A percentile compares a stretch with the other conserved stretches of the same genome.
Conservation (phyloP, 2,888 invertebrate genomes). For the Crocallis elinguaria region DNA sequence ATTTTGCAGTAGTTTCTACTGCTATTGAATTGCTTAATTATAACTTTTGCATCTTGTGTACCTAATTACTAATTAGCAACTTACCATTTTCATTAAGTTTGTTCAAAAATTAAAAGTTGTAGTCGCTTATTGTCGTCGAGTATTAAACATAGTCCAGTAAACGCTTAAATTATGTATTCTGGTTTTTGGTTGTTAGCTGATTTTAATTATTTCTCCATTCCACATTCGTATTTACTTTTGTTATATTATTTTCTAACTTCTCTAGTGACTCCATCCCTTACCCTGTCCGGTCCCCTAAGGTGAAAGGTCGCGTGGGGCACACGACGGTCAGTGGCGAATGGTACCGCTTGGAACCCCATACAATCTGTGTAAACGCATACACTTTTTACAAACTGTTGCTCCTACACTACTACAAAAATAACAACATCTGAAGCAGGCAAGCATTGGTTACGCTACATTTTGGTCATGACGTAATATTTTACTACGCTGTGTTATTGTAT, state of each 20-base stretch:
- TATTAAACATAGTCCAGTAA: no score
- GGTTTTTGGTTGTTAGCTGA: no score
- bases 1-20: no score
- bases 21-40: no score
- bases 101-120: no score
- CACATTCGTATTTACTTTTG: no score
- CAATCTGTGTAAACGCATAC: slow-evolving; percentile 39
- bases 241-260: background rate
- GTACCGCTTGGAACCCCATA: slow-evolving; percentile 70
- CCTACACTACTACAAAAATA: background rate
- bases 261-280: slow-evolving; percentile 45
- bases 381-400: slow-evolving; percentile 24
- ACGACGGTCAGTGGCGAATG: slow-evolving; percentile 79
- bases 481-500: slow-evolving; percentile 13
- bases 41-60: no score
- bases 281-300: slow-evolving; percentile 67
- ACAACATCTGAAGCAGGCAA: background rate
- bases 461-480: slow-evolving; percentile 10
- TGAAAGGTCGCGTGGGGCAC: slow-evolving; percentile 79
- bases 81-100: no score
- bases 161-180: no score
- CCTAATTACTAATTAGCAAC: no score
- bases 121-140: no score
- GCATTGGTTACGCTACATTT: slow-evolving; percentile 32
- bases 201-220: no score